Conservation (phyloP, 2,797 vertebrate species). For the Pangasius sanitwongsei region DNA sequence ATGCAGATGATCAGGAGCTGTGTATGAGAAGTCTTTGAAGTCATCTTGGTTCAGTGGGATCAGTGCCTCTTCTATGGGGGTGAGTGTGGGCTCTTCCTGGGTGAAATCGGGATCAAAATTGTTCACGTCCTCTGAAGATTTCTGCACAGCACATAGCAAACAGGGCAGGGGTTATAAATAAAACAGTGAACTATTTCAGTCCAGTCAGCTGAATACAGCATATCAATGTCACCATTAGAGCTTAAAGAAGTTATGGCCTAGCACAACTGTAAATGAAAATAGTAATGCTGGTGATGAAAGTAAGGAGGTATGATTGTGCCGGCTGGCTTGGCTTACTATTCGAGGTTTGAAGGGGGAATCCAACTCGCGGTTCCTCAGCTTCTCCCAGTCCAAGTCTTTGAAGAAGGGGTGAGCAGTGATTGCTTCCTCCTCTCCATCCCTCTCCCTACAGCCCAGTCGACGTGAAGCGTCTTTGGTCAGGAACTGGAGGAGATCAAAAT, state of each 20-base stretch:
- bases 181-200: conserved; percentile 24
- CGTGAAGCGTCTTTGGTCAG: conserved; percentile 88
- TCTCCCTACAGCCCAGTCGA: conserved; percentile 85
- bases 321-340: conserved; percentile 82
- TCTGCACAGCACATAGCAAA: conserved; percentile 72
- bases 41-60: conserved; percentile 92
- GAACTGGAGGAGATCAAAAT: conserved; percentile 73
- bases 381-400: conserved; percentile 86
- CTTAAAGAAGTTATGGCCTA: not conserved
- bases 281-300: not conserved
- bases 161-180: conserved; percentile 33
- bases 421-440: conserved; percentile 83
- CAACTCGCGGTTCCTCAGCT: conserved; percentile 85
- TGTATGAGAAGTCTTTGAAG: conserved; percentile 94
- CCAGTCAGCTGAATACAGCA: not conserved
- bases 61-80: conserved; percentile 90
- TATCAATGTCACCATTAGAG: not conserved
- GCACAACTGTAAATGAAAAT: not conserved
- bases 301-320: not conserved
- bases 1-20: conserved; percentile 81
- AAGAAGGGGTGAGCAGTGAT: conserved; percentile 89
- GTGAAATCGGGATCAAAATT: conserved; percentile 99
- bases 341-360: conserved; percentile 93
- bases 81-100: conserved; percentile 93
- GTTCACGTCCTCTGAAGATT: conserved; percentile 93